Conservation (phyloP, 2,888 invertebrate species). For the Diploptera punctata region DNA sequence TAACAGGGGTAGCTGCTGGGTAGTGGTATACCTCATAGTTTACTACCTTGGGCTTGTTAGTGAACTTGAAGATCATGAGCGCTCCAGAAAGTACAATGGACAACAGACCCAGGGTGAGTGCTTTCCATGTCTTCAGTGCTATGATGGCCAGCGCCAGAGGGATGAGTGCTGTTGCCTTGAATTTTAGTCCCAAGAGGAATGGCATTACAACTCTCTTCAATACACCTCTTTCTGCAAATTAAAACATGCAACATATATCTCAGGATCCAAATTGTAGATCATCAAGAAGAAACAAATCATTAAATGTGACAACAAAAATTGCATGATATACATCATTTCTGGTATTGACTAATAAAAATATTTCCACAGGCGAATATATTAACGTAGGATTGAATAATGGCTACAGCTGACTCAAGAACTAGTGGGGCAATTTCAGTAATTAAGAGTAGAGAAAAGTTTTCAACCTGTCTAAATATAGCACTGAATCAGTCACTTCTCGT, state of each 20-base stretch:
- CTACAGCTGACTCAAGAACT: too few species aligned
- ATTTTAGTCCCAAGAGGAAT: conserved; percentile 84
- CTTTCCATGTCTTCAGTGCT: conserved; percentile 90
- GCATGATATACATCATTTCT: too few species aligned
- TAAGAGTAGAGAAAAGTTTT: too few species aligned
- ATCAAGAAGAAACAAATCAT: too few species aligned
- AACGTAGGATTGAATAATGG: too few species aligned
- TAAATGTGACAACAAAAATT: too few species aligned
- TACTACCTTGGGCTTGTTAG: conserved; percentile 77
- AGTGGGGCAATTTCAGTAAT: too few species aligned
- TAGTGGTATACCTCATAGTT: conserved; percentile 89
- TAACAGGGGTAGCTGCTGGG: conserved; percentile 54
- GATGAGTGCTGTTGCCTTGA: conserved; percentile 84
- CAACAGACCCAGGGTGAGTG: conserved; percentile 81
- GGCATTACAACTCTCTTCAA: conserved; percentile 85
- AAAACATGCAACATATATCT: neutral
- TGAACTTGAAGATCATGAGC: conserved; percentile 84
- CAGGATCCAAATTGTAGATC: too few species aligned
- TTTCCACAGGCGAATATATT: too few species aligned
- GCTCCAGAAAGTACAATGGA: conserved; percentile 86
- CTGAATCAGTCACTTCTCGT: too few species aligned
- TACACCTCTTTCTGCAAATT: conserved; percentile 75
- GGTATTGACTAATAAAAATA: too few species aligned
- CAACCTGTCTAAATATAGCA: too few species aligned
- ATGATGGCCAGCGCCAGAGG: conserved; percentile 82